These are phyloP conservation scores for Rotaria macrura DNA, from an alignment of 2,888 invertebrate species.

Conservation along the genomic window DNA sequence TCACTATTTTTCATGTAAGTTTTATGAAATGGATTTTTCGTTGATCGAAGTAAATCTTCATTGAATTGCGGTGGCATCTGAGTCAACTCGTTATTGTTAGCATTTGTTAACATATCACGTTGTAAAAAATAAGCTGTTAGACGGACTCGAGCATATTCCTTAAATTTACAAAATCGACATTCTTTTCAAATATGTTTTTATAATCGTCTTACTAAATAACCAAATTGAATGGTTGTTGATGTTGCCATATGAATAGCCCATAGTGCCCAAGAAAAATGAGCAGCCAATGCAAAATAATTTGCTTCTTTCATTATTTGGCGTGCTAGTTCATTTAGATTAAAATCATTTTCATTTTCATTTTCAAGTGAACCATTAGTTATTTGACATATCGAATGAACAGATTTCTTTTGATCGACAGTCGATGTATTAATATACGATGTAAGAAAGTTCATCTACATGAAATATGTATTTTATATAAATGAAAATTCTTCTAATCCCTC, in stretches of 20 bases:
- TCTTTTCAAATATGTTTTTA: background rate
- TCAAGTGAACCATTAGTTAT: background rate
- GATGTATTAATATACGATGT: background rate
- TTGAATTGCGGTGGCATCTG: background rate
- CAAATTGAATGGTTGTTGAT: conserved; percentile 77
- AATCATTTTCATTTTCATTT: background rate
- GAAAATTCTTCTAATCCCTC: conserved; percentile 36
- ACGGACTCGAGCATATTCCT: background rate
- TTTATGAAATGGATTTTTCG: background rate
- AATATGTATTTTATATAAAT: background rate
- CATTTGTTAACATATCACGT: background rate
- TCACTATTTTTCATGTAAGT: background rate
- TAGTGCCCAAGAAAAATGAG: conserved; percentile 83
- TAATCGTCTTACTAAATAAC: conserved; percentile 65
- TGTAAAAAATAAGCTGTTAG: background rate
- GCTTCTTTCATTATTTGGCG: conserved; percentile 61
- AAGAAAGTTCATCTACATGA: background rate
- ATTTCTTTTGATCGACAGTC: background rate
- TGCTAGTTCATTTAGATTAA: background rate
- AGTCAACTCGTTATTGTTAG: background rate
- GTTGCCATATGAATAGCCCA: conserved; percentile 82
- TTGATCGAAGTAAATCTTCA: background rate
- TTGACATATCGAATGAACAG: background rate
- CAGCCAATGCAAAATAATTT: conserved; percentile 69
- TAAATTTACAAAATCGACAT: background rate